Percentiles rank a stretch among this genome's conserved stretches.
These are phyloP conservation scores for Chamaea fasciata DNA, from an alignment of 2,113 vertebrate species.

Conservation along the genomic window DNA sequence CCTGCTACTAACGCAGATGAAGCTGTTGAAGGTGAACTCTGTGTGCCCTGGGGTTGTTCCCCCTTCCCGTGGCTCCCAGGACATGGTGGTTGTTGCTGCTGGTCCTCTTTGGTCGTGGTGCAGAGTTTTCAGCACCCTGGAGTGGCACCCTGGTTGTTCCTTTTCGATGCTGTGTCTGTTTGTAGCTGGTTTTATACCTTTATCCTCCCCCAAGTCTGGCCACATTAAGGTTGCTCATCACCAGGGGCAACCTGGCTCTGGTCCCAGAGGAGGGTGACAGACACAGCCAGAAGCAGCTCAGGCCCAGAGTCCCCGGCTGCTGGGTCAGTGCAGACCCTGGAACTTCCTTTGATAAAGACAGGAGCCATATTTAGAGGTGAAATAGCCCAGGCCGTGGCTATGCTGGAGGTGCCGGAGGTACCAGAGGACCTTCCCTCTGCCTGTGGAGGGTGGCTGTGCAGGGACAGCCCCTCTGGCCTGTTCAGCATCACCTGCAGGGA, in stretches of 20 bases:
- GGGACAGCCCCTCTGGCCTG: not conserved
- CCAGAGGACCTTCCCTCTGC: not conserved
- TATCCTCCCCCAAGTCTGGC: not conserved
- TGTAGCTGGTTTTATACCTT: not conserved
- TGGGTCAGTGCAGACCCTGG: not conserved
- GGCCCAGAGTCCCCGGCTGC: too few relatives aligned
- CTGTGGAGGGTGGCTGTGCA: not conserved
- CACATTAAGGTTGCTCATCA: not conserved
- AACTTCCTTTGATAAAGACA: not conserved
- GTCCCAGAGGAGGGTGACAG: not conserved
- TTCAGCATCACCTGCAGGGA: not conserved
- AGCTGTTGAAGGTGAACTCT: not conserved
- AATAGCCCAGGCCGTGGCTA: not conserved
- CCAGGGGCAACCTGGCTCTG: not conserved
- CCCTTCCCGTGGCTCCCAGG: rapidly evolving
- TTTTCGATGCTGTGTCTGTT: not conserved
- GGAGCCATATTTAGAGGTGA: rapidly evolving
- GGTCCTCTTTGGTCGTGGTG: rapidly evolving
- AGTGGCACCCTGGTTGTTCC: not conserved
- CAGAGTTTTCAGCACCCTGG: not conserved
- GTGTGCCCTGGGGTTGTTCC: not conserved
- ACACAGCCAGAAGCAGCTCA: not conserved
- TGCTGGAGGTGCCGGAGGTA: not conserved
- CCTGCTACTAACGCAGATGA: rapidly evolving
- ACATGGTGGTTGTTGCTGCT: rapidly evolving